phyloP scores from a whole-genome alignment of 2,888 invertebrate species.

The Lomographa bimaculata region DNA sequence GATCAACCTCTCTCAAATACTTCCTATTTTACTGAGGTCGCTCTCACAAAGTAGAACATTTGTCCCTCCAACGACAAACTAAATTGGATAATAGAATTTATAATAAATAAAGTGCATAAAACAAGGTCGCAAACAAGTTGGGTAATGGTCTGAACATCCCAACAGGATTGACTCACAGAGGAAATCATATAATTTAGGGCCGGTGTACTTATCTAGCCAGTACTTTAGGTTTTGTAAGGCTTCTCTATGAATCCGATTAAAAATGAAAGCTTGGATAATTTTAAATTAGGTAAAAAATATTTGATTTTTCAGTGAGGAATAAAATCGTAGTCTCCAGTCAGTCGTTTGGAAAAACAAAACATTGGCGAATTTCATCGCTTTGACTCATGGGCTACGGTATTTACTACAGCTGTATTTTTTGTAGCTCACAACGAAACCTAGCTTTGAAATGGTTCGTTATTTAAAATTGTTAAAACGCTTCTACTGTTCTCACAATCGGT shows the following conservation, averaged over 20 bases:
- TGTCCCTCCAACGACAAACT: constrained; percentile 17
- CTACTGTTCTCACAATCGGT: too few species aligned
- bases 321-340: too few species aligned
- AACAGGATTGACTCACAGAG: constrained; percentile 51
- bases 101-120: constrained; percentile 43
- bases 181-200: constrained; percentile 38
- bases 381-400: too few species aligned
- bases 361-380: too few species aligned
- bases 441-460: too few species aligned
- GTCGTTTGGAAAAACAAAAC: too few species aligned
- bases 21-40: constrained; percentile 1
- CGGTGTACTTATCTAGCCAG: background rate
- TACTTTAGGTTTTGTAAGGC: background rate
- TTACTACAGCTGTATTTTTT: too few species aligned
- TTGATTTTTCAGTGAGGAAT: too few species aligned
- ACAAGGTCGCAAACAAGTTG: constrained; percentile 45
- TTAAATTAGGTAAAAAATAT: too few species aligned
- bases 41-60: constrained; percentile 14
- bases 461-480: too few species aligned
- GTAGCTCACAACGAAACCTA: too few species aligned
- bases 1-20: background rate
- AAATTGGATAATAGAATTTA: constrained; percentile 33
- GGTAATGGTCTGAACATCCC: constrained; percentile 37
- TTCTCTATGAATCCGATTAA: background rate
- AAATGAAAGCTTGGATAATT: too few species aligned